Evolutionary conservation across 2,888 invertebrate species (phyloP), one percentile per base, ranked within the genome.

Genomic region (Blastobasis lacticolella): DNA sequence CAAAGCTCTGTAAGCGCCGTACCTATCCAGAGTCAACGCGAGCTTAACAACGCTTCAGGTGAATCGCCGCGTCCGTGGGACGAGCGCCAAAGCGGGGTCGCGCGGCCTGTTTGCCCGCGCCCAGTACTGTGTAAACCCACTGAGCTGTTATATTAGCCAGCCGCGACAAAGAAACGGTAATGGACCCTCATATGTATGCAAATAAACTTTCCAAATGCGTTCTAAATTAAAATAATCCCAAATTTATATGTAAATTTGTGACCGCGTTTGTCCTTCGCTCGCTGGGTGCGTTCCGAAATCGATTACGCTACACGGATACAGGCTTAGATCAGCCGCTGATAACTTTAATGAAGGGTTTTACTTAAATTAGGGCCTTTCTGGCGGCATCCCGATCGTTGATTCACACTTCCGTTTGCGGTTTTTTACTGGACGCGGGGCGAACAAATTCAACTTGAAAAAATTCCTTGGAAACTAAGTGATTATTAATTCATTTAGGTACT

Each of bases 221-320:
- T 83, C 78, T 72, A 83, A 85, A 86, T 86, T 86, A 87, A 85
- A 85, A 84, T 84, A 82, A 86, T 83, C 81, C 81, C 73, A 69
- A 85, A 85, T 85, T 84, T 85, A 84, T 81, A 87, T 86, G 87
- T 79, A 79, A 87, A 85, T 86, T 51, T 71, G 76, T 80, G 78
- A 79, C 83, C 83, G 80, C 82, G 78, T 72, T 80, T 78, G 84
- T 82, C 83, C 83, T 83, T 81, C 77, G 79, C 79, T 23, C 79
- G 83, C 75, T 81, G 66, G 23, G 23, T 77, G 75, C 77, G 74
- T 81, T 75, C 71, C 75, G 63, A 75, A 83, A 84, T 86, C 86
- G 84, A 85, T 87, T 84, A 81, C 73, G 76, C 77, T 79, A 82
- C 82, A 81, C 75, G 73, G 71, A 81, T 81, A 78, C 71, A 62